phyloP scores from a whole-genome alignment of 2,797 vertebrate species.

The Chelon auratus region DNA sequence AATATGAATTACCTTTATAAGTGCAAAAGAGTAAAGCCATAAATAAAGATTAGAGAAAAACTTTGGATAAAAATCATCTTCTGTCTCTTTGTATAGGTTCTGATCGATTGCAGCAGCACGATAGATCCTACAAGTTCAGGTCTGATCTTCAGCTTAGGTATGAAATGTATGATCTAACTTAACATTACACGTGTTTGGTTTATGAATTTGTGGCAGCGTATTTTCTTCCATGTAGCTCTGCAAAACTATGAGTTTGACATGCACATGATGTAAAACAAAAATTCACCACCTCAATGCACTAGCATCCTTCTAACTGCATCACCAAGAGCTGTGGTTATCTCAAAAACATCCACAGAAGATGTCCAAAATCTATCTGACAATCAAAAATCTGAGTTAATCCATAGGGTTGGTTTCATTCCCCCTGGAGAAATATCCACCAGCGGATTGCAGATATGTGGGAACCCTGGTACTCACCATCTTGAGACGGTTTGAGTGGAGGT shows the following conservation, averaged over 20 bases:
- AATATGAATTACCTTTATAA: neutral
- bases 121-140: neutral
- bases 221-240: neutral
- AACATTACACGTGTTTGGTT: neutral
- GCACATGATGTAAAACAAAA: neutral
- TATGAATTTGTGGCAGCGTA: neutral
- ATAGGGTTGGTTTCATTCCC: slow-evolving; percentile 21
- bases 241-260: neutral
- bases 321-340: slow-evolving; percentile 30
- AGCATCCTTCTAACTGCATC: slow-evolving; percentile 18
- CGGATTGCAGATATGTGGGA: slow-evolving; percentile 46
- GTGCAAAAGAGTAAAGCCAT: no score
- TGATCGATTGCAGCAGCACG: neutral
- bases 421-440: slow-evolving; percentile 50
- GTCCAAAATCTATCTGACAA: slow-evolving; percentile 19
- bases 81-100: neutral
- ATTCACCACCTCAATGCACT: neutral
- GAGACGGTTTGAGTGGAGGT: slow-evolving; percentile 80
- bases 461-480: slow-evolving; percentile 86
- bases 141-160: neutral
- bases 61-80: neutral
- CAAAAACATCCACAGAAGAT: slow-evolving; percentile 16
- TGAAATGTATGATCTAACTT: neutral
- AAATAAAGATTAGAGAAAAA: neutral
- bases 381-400: slow-evolving; percentile 58